Percentiles rank a stretch among this genome's conserved stretches.
phyloP scores from a whole-genome alignment of 2,797 vertebrate species.

The Melanotaenia nigrans region DNA sequence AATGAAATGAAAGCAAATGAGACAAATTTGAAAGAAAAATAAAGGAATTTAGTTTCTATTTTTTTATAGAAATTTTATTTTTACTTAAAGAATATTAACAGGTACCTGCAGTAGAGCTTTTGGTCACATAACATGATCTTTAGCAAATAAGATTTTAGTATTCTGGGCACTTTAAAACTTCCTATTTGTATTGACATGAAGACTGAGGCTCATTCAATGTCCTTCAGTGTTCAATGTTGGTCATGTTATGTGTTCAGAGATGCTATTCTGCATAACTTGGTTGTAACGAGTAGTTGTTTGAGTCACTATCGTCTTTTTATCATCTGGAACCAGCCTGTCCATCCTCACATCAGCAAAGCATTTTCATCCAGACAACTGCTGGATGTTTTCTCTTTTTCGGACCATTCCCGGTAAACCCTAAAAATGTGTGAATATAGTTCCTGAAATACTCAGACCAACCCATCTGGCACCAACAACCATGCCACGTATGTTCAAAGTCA shows the following conservation, averaged over 20 bases:
- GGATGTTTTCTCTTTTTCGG: neutral
- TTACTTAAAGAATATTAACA: neutral
- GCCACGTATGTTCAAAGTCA: neutral
- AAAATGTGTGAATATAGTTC: neutral
- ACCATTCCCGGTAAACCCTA: neutral
- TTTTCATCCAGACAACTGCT: conserved; percentile 1
- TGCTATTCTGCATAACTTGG: neutral
- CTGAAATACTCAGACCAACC: neutral
- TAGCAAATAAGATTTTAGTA: neutral
- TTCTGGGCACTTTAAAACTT: neutral
- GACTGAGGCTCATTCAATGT: neutral
- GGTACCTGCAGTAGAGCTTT: neutral
- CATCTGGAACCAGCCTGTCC: neutral
- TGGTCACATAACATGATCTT: neutral
- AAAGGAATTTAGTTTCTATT: neutral
- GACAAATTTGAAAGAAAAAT: neutral
- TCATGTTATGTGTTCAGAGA: neutral
- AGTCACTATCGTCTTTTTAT: neutral
- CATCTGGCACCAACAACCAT: neutral
- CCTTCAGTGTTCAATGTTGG: neutral
- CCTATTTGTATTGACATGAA: neutral
- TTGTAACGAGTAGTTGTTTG: neutral
- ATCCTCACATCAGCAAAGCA: neutral
- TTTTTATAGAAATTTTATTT: neutral
- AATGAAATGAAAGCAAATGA: neutral